A percentile compares a stretch with the other conserved stretches of the same genome.
Conservation (phyloP, 1,140 invertebrate species). For the Hypsibius dujardini region DNA sequence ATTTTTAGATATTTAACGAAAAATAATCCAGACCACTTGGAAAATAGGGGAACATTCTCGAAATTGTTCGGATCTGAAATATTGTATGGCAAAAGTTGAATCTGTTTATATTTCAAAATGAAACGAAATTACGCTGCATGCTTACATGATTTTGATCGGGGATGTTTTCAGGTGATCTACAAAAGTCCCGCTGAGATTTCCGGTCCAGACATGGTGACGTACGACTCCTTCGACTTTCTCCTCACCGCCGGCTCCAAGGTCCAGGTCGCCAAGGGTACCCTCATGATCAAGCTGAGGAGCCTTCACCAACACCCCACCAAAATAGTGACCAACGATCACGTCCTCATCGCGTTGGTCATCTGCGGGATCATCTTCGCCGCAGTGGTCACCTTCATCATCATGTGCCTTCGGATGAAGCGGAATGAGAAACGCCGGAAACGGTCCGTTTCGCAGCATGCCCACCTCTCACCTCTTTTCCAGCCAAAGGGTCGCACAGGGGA, state of each 20-base stretch:
- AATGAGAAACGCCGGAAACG: neutral
- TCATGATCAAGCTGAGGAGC: neutral
- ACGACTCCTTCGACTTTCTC: neutral
- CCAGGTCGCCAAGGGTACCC: neutral
- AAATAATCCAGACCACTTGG: too few relatives aligned
- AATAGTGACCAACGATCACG: conserved; percentile 3
- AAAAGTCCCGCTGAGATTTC: neutral
- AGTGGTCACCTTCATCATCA: neutral
- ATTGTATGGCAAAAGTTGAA: too few relatives aligned
- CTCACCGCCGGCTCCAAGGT: neutral
- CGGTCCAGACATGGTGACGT: too few relatives aligned
- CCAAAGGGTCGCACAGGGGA: neutral
- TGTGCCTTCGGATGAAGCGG: neutral
- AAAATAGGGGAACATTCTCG: too few relatives aligned
- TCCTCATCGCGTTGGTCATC: neutral
- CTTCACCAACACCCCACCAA: neutral
- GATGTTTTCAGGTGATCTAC: too few relatives aligned
- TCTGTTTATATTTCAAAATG: too few relatives aligned
- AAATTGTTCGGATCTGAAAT: too few relatives aligned
- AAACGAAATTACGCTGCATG: too few relatives aligned
- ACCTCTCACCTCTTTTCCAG: neutral
- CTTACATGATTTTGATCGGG: too few relatives aligned
- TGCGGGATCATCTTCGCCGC: neutral
- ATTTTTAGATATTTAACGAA: too few relatives aligned
- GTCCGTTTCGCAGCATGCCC: conserved; percentile 8